These are phyloP conservation scores for Azemiops feae DNA, from an alignment of 2,113 vertebrate genomes.

Conservation along the genomic window DNA sequence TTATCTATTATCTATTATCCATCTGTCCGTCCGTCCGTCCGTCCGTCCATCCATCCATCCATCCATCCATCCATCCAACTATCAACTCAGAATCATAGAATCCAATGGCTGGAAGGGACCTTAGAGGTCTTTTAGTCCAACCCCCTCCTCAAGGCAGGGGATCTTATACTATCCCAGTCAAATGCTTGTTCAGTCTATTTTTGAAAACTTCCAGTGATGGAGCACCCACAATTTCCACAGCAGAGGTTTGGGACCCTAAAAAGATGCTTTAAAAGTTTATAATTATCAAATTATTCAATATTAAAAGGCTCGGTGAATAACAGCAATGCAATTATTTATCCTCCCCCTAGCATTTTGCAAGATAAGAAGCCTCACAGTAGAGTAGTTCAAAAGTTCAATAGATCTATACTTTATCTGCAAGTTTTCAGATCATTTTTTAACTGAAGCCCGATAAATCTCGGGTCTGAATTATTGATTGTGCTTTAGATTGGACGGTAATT, in stretches of 20 bases:
- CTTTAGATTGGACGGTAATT: background rate
- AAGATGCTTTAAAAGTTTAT: background rate
- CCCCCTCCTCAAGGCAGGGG: no score
- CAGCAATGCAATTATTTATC: background rate
- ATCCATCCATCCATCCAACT: no score
- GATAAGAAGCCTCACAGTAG: background rate
- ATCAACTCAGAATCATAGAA: no score
- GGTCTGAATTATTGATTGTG: constrained; percentile 11
- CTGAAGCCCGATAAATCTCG: background rate
- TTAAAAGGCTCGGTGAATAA: background rate
- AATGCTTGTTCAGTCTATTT: no score
- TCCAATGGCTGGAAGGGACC: no score
- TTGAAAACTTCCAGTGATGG: background rate
- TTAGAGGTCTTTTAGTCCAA: no score
- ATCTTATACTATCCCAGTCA: no score
- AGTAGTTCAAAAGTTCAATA: constrained; percentile 13
- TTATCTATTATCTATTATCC: fast-evolving
- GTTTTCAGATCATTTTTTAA: constrained; percentile 25
- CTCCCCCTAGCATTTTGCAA: background rate
- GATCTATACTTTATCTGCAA: background rate
- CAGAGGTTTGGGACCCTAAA: background rate
- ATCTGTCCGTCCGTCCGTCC: fast-evolving
- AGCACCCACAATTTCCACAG: background rate
- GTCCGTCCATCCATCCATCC: no score
- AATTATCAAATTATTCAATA: background rate